Evolutionary conservation across 2,113 vertebrate genomes (phyloP).

Genomic region (Vidua macroura): DNA sequence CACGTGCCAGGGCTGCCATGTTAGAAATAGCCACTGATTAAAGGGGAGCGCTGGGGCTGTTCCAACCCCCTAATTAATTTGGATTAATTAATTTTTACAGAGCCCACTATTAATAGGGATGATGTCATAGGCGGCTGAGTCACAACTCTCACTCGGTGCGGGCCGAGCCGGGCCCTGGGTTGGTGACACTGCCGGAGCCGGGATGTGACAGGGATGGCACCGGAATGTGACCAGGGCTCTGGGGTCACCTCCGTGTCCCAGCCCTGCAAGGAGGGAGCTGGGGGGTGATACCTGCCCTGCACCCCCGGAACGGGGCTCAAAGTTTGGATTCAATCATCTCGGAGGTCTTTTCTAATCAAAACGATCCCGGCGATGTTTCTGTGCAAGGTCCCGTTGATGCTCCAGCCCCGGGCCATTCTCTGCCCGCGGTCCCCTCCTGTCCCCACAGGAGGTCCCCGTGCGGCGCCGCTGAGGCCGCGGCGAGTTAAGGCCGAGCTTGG

Average conservation of each 20-base stretch:
- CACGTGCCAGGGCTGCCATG: neutral
- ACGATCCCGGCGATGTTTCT: accelerated
- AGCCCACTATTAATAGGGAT: slow-evolving; percentile 59
- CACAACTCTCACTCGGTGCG: slow-evolving; percentile 46
- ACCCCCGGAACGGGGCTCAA: neutral
- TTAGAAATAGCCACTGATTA: neutral
- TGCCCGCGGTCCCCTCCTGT: neutral
- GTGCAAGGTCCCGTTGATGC: neutral
- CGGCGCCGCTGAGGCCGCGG: neutral
- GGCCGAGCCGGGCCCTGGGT: neutral
- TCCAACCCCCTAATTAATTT: slow-evolving; percentile 43
- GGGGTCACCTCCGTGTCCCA: neutral
- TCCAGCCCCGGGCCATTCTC: neutral
- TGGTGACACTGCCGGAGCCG: accelerated
- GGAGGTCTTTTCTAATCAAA: neutral
- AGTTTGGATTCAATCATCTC: accelerated
- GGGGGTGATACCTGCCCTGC: no score
- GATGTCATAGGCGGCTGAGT: slow-evolving; percentile 35
- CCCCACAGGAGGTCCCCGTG: neutral
- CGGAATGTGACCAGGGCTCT: neutral
- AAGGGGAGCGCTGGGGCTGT: neutral
- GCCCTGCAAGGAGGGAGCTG: accelerated
- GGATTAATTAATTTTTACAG: slow-evolving; percentile 50
- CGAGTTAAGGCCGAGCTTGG: neutral
- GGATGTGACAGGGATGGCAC: neutral